Base-by-base conservation (phyloP, 2,888 invertebrate species). In the Drosophila suboccidentalis region DNA sequence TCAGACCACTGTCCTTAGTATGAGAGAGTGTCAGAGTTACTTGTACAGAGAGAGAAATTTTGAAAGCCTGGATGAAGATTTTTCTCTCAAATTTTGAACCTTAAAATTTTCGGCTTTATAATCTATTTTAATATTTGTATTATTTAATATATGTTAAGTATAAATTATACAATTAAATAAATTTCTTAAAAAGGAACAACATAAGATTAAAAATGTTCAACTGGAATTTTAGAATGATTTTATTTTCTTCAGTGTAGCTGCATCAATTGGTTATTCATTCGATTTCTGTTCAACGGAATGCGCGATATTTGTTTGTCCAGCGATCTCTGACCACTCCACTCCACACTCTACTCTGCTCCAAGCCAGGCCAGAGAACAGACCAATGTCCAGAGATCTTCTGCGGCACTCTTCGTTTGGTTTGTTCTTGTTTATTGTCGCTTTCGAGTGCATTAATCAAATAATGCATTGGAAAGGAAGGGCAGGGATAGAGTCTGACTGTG, bases 391-490 rank as follows among this genome's bases (percentile, higher is more conserved):
- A 19, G 68, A 13, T 44, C 32, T 46, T 38, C 19, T 22, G 51
- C 49, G 38, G 50, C 50, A 54, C 49, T 61, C 41, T 38, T 22
- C 26, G 38, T 46, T 78, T 65, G 61, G 64, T 66, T 84, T 74
- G 62, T 76, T 76, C 84, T 75, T 88, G 90, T 90, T 89, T 86
- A 90, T 86, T 86, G 89, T 86, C 90, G 90, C 83, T 76, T 86
- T 86, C 66, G 87, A 86, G 90, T 90, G 90, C 90, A 90, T 86
- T 86, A 90, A 86, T 86, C 86, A 86, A 90, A 90, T 78, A 82
- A 69, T 22, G 61, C 51, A 51, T 61, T 59, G 71, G 43, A 17
- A n/a, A 10, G 19, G 26, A 19, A 41, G 43, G 46, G 38, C 34
- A 44, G 43, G 55, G 34, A 22, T 22, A 44, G 44, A 22, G 22